Base-by-base conservation (phyloP, 2,113 vertebrate genomes). In the Conger conger region DNA sequence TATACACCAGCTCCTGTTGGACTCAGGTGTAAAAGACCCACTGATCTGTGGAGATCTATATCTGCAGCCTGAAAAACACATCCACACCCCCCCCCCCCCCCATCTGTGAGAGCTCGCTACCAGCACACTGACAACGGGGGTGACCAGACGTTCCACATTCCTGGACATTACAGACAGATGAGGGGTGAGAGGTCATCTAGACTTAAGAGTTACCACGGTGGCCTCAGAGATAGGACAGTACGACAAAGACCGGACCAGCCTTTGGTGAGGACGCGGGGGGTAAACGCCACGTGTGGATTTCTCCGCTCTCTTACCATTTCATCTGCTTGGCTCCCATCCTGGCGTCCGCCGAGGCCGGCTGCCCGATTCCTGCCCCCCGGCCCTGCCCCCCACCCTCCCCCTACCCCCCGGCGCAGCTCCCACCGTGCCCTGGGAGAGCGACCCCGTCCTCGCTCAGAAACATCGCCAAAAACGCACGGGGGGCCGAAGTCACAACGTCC, bases 261-360 rank as follows among this genome's bases (percentile, higher is more conserved):
- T 40, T 13, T 38, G 30, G 54, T 33, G 30, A 0, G 35, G 63
- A 5, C 9, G 63, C 6, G 17, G 11, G 27, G 0, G 9, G 53
- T 16, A 23, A 40, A 30, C 23, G 37, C 23, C 13, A 38, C 42
- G 50, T 54, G 37, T 50, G 9, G 30, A n/a, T 35, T 45, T 35
- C 15, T 63, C 18, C 30, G 40, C 15, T 18, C 36, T 85, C 94
- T 94, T 94, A 96, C 95, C 94, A 96, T 94, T 96, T 96, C 13
- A 95, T 89, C 90, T 93, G 94, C 15, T 87, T 89, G 63, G 89
- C 94, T 84, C 94, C 95, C 94, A 95, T 95, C 13, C 54, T 88
- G 78, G 36, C 35, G 80, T 82, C 85, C 83, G 86, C 79, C 30
- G 63, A 53, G 81, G 82, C 85, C 89, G 87, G 79, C 54, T 27